phyloP scores from a whole-genome alignment of 2,888 invertebrate species.

The Eremobia ochroleuca region DNA sequence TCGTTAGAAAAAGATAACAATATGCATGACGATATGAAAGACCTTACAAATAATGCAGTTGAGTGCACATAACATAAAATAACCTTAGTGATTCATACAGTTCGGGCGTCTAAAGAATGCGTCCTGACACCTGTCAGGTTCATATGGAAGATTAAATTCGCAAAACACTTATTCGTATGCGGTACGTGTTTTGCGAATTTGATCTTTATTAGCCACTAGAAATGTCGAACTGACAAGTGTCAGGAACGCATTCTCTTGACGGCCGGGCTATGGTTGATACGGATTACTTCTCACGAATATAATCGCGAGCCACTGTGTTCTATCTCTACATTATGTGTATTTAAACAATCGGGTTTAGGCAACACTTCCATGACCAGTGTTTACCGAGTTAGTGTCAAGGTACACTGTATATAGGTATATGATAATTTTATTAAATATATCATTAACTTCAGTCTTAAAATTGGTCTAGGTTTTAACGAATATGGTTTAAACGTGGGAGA shows the following conservation, averaged over 20 bases:
- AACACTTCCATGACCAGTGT: conserved; percentile 34
- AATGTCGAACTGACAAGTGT: too few relatives aligned
- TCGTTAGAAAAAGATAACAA: not conserved
- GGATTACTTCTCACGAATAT: not conserved
- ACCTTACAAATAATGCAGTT: not conserved
- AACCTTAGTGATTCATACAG: not conserved
- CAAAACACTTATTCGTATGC: too few relatives aligned
- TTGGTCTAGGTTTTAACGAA: conserved; percentile 1
- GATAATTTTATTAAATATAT: not conserved
- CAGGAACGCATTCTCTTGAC: too few relatives aligned
- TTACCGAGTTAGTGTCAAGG: conserved; percentile 36
- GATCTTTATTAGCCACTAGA: too few relatives aligned
- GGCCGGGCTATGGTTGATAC: not conserved
- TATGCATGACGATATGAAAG: too few relatives aligned
- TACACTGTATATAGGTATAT: conserved; percentile 12
- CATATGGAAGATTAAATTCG: too few relatives aligned
- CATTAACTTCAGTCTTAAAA: not conserved
- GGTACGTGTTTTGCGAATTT: too few relatives aligned
- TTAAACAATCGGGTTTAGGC: conserved; percentile 25
- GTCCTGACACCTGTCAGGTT: too few relatives aligned
- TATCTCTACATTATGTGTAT: not conserved
- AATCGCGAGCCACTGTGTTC: not conserved
- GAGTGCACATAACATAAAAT: not conserved
- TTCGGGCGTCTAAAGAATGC: too few relatives aligned
- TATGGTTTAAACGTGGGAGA: conserved; percentile 36